A percentile compares a stretch with the other conserved stretches of the same genome.
These are phyloP conservation scores for Halyomorpha halys DNA, from an alignment of 1,140 invertebrate species.

Conservation along the genomic window DNA sequence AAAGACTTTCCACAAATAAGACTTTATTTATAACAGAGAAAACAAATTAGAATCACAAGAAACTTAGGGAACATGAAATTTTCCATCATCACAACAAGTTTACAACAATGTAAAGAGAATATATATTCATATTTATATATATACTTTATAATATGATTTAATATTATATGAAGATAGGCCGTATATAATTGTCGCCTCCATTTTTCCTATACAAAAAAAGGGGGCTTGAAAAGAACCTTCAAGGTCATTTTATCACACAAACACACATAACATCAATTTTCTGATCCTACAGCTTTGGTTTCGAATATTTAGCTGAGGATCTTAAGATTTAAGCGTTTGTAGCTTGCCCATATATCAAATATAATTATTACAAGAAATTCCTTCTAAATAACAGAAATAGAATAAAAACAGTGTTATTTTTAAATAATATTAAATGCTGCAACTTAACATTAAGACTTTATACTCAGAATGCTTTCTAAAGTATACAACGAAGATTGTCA, in stretches of 20 bases:
- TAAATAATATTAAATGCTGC: constrained; percentile 3
- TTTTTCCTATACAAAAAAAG: constrained; percentile 14
- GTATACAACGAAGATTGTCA: too few species aligned
- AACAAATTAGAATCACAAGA: constrained; percentile 1
- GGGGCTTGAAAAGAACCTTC: constrained; percentile 6
- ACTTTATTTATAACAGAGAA: constrained; percentile 7
- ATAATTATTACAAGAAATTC: neutral
- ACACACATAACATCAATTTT: constrained; percentile 11
- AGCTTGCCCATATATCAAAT: constrained; percentile 13
- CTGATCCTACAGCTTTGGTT: neutral
- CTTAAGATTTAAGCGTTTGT: constrained; percentile 6
- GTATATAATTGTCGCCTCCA: constrained; percentile 14
- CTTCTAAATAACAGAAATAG: neutral
- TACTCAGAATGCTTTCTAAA: too few species aligned
- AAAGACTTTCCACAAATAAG: constrained; percentile 9
- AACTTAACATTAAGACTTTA: too few species aligned
- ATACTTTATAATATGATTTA: constrained; percentile 2
- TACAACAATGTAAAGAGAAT: constrained; percentile 18
- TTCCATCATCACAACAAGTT: neutral
- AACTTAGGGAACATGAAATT: constrained; percentile 13
- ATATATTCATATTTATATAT: constrained; percentile 13
- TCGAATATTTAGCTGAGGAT: too few species aligned
- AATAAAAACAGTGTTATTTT: neutral
- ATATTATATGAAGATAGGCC: constrained; percentile 14
- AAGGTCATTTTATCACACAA: constrained; percentile 9